Percentiles rank a stretch among this genome's conserved stretches.
These are phyloP conservation scores for Cyclophora albipunctata DNA, from an alignment of 2,888 invertebrate species.

Conservation along the genomic window DNA sequence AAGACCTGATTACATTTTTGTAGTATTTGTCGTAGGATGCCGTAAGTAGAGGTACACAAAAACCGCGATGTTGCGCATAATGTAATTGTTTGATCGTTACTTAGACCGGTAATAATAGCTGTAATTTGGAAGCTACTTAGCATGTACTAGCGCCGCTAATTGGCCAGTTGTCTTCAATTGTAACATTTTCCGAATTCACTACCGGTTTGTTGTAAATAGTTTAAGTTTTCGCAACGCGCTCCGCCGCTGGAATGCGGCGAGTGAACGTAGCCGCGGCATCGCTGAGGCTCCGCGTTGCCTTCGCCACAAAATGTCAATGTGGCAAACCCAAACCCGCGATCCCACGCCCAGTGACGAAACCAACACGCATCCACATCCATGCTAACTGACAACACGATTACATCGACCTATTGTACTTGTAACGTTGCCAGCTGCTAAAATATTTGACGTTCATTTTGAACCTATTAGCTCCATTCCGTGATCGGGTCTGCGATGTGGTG, in stretches of 20 bases:
- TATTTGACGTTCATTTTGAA: slow-evolving; percentile 30
- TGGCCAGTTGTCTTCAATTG: no score
- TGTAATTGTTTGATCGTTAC: no score
- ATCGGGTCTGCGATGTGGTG: slow-evolving; percentile 27
- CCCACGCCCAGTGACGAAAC: slow-evolving; percentile 29
- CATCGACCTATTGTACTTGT: slow-evolving; percentile 23
- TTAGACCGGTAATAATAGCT: no score
- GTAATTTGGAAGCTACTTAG: no score
- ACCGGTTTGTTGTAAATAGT: slow-evolving; percentile 23
- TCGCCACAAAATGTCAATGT: slow-evolving; percentile 57
- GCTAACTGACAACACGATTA: slow-evolving; percentile 15
- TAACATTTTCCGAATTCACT: background rate
- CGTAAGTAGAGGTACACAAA: no score
- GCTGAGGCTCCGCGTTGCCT: slow-evolving; percentile 36
- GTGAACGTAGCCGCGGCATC: slow-evolving; percentile 58
- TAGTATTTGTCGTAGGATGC: no score
- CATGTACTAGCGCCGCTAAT: no score
- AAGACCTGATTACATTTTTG: no score
- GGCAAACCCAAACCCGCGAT: slow-evolving; percentile 54
- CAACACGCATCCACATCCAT: slow-evolving; percentile 14
- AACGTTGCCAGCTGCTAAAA: slow-evolving; percentile 40
- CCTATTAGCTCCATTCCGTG: slow-evolving; percentile 37
- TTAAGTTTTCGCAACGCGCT: slow-evolving; percentile 45
- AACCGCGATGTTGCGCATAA: no score
- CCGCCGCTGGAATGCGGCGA: slow-evolving; percentile 52